These are phyloP conservation scores for Tipula lateralis DNA, from an alignment of 2,888 invertebrate species.

Conservation along the genomic window DNA sequence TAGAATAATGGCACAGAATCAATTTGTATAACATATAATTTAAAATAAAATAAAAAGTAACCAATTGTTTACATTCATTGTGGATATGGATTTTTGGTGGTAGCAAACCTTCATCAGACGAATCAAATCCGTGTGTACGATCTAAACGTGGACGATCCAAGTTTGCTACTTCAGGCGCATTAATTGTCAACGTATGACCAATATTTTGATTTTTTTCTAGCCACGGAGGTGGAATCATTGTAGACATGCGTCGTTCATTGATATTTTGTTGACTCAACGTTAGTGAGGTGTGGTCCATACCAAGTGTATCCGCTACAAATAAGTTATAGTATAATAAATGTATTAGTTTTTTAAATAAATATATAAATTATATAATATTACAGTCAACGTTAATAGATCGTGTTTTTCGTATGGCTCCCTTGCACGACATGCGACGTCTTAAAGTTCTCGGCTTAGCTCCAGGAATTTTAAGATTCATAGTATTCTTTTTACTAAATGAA, in stretches of 20 bases:
- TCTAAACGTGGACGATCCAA: conserved; percentile 31
- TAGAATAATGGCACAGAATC: neutral
- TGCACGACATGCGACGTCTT: conserved; percentile 76
- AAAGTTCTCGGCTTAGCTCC: conserved; percentile 55
- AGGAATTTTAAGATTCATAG: conserved; percentile 56
- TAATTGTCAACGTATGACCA: neutral
- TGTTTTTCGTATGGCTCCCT: conserved; percentile 90
- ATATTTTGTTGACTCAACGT: conserved; percentile 48
- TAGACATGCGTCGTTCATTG: conserved; percentile 56
- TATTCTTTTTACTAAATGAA: conserved; percentile 68
- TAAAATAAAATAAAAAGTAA: conserved; percentile 28
- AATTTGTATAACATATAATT: conserved; percentile 31
- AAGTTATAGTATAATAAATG: neutral
- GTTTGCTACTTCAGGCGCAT: conserved; percentile 12
- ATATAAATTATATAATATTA: conserved; percentile 51
- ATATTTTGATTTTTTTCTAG: conserved; percentile 41
- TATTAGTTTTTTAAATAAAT: neutral
- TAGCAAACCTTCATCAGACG: conserved; percentile 50
- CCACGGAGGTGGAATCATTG: conserved; percentile 49
- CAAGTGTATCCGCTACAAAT: conserved; percentile 67
- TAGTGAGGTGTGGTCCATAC: conserved; percentile 56
- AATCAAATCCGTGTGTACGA: conserved; percentile 37
- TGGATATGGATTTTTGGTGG: conserved; percentile 34
- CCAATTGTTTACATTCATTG: conserved; percentile 32
- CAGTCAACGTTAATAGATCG: conserved; percentile 88